Evolutionary conservation across 2,888 invertebrate species (phyloP).

Genomic region (Timema cristinae): DNA sequence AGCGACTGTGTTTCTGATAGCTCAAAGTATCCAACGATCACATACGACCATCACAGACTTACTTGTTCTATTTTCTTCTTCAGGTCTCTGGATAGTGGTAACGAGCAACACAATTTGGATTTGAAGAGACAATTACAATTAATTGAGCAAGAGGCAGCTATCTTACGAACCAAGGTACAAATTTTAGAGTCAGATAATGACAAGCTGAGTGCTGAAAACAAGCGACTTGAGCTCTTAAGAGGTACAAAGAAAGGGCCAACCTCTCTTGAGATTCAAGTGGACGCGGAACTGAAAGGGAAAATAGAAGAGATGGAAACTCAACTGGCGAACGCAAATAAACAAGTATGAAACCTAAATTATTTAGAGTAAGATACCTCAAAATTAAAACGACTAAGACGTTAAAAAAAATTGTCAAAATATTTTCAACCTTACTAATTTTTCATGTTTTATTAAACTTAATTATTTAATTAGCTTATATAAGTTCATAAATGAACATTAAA

Average conservation of each 20-base stretch:
- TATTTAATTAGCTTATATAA: too few relatives aligned
- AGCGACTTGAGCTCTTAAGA: slow-evolving; percentile 58
- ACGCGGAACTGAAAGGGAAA: slow-evolving; percentile 55
- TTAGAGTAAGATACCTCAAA: too few relatives aligned
- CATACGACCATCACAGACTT: not conserved
- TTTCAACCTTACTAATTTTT: too few relatives aligned
- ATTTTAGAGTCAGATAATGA: slow-evolving; percentile 72
- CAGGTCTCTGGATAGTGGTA: slow-evolving; percentile 56
- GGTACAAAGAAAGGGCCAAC: slow-evolving; percentile 46
- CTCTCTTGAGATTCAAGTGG: slow-evolving; percentile 23
- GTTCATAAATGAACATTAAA: too few relatives aligned
- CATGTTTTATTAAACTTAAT: too few relatives aligned
- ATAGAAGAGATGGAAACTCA: slow-evolving; percentile 60
- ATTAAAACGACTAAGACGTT: too few relatives aligned
- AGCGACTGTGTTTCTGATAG: too few relatives aligned
- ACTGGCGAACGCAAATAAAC: slow-evolving; percentile 55
- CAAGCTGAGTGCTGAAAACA: slow-evolving; percentile 68
- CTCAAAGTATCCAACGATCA: too few relatives aligned
- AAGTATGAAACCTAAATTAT: slow-evolving; percentile 36
- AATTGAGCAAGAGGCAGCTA: slow-evolving; percentile 70
- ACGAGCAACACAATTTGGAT: slow-evolving; percentile 62
- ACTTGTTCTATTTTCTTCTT: slow-evolving; percentile 29
- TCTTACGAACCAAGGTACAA: slow-evolving; percentile 63
- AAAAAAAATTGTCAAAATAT: too few relatives aligned
- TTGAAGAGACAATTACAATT: slow-evolving; percentile 69